Conservation (phyloP, 2,888 invertebrate species). For the Lumbricus terrestris region DNA sequence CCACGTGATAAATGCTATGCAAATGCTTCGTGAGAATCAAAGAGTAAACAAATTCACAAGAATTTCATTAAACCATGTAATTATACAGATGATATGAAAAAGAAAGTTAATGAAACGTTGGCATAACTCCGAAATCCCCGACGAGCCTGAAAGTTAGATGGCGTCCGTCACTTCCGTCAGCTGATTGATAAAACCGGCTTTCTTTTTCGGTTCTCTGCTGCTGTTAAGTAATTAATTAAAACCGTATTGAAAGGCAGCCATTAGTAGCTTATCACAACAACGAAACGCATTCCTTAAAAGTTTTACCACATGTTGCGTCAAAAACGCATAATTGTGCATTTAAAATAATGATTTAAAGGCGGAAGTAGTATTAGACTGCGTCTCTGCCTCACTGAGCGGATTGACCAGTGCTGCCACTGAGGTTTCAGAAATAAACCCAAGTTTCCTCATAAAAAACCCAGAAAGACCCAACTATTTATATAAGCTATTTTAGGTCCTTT, state of each 20-base stretch:
- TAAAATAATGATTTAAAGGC: background rate
- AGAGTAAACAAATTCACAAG: background rate
- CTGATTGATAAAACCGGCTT: slow-evolving; percentile 14
- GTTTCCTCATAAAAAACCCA: no score
- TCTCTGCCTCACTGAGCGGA: background rate
- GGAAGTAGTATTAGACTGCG: background rate
- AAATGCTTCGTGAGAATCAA: background rate
- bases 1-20: background rate
- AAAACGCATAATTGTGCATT: background rate
- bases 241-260: background rate
- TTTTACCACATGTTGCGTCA: background rate
- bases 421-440: no score
- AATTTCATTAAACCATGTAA: background rate
- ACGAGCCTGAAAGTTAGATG: background rate
- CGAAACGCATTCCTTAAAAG: background rate
- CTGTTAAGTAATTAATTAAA: background rate
- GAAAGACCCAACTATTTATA: no score
- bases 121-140: background rate
- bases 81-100: background rate
- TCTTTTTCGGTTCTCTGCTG: background rate
- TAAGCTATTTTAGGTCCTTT: no score
- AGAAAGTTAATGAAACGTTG: background rate
- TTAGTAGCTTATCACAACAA: background rate
- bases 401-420: no score
- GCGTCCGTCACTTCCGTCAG: slow-evolving; percentile 12